Conservation (phyloP, 2,113 vertebrate species). For the Oxyura jamaicensis region DNA sequence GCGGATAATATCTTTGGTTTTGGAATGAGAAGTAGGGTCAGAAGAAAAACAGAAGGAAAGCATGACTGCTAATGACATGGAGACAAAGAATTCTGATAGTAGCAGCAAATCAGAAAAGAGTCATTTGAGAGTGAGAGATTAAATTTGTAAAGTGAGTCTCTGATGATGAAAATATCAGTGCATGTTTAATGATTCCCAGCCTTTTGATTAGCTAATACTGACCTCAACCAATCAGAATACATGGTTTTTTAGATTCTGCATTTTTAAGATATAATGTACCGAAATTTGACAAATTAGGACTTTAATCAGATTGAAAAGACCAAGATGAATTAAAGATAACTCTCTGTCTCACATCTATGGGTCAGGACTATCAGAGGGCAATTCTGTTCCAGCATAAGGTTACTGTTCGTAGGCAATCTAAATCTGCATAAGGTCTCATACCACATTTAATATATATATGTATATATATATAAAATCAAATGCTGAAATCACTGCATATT, state of each 20-base stretch:
- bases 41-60: conserved; percentile 1
- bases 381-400: background rate
- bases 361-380: background rate
- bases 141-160: background rate
- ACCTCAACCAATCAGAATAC: background rate
- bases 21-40: conserved; percentile 14
- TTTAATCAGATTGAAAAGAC: background rate
- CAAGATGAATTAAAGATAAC: background rate
- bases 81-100: background rate
- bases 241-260: background rate
- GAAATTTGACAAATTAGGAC: background rate
- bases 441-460: background rate
- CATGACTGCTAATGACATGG: conserved; percentile 1
- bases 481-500: background rate
- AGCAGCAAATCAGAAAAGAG: background rate
- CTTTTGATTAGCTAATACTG: background rate
- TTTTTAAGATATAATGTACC: background rate
- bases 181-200: background rate
- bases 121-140: background rate
- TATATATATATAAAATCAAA: background rate
- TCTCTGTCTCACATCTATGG: background rate
- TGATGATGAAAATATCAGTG: background rate
- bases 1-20: conserved; percentile 36
- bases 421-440: background rate
- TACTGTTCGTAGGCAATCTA: background rate